Base-by-base conservation (phyloP, 2,113 vertebrate genomes). In the Tenebrosternarchus preto region DNA sequence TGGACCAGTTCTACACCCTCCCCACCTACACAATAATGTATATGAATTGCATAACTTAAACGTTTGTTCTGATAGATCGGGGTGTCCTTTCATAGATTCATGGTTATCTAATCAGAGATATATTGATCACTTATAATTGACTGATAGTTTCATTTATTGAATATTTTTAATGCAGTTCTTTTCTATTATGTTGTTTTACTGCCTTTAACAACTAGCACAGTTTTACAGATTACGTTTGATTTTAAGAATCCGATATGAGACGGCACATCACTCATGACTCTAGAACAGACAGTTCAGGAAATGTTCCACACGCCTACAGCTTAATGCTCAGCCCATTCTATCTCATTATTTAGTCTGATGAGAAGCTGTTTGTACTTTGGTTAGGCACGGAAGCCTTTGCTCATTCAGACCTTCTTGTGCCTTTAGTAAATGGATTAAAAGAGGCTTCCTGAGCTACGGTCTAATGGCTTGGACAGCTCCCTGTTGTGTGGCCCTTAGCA, bases 301-400 rank as follows among this genome's bases (percentile, higher is more conserved):
- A 20, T 27, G 22, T 69, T 78, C 11, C 5, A n/a, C 66, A 59
- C 46, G 7, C 50, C 11, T 72, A 46, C 17, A 20, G 24, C 5
- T 80, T 67, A 76, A 66, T 71, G 73, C 31, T 80, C 59, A 66
- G 6, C 31, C 50, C 43, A n/a, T 22, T 27, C 29, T 36, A 24
- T 66, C 7, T 59, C 66, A 55, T 19, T 39, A 29, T 36, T 67
- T 77, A 24, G 29, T 9, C 8, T 56, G 20, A 33, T 50, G 55
- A 59, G 8, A 46, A 59, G 7, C 6, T 63, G 22, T 46, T 4
- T 39, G 20, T 24, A 24, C 0, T 33, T 24, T 25, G 16, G 3
- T 4, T 43, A 15, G 43, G 43, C 43, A 50, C 15, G 20, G 29
- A 20, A 66, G 27, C 4, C 60, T 50, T 15, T 50, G 9, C 39